phyloP scores from a whole-genome alignment of 2,113 vertebrate species.

The Leiothrix lutea region DNA sequence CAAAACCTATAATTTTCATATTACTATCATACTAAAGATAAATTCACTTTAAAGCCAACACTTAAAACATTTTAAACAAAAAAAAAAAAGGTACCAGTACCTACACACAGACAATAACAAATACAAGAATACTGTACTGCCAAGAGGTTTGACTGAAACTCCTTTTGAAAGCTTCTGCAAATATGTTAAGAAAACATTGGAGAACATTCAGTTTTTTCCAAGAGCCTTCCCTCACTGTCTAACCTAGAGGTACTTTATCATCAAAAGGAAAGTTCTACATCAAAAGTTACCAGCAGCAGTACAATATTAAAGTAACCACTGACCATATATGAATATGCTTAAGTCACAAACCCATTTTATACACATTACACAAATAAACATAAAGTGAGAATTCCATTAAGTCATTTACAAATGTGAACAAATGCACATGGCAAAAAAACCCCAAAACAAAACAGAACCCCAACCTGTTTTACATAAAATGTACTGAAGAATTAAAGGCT shows the following conservation, averaged over 20 bases:
- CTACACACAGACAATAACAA: slow-evolving; percentile 91
- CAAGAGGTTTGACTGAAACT: slow-evolving; percentile 86
- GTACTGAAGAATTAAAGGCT: slow-evolving; percentile 82
- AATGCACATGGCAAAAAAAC: slow-evolving; percentile 84
- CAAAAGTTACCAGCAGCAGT: slow-evolving; percentile 88
- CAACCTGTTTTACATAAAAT: slow-evolving; percentile 79
- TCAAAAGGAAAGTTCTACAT: slow-evolving; percentile 76
- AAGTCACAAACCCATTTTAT: slow-evolving; percentile 86
- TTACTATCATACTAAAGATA: slow-evolving; percentile 92
- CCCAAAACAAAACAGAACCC: slow-evolving; percentile 55
- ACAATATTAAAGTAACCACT: slow-evolving; percentile 89
- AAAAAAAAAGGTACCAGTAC: slow-evolving; percentile 92
- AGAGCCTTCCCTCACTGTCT: slow-evolving; percentile 66
- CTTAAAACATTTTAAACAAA: slow-evolving; percentile 88
- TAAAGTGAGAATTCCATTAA: slow-evolving; percentile 84
- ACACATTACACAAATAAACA: slow-evolving; percentile 89
- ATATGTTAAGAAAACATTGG: slow-evolving; percentile 75
- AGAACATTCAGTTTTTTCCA: slow-evolving; percentile 71
- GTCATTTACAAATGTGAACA: slow-evolving; percentile 87
- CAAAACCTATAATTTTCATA: slow-evolving; percentile 92
- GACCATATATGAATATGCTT: slow-evolving; percentile 85
- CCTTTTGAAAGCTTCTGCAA: slow-evolving; percentile 78
- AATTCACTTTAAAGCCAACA: slow-evolving; percentile 98
- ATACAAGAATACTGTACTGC: slow-evolving; percentile 91
- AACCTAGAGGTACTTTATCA: slow-evolving; percentile 73